Evolutionary conservation across 2,888 invertebrate species (phyloP).

Genomic region (Eupithecia subumbrata): DNA sequence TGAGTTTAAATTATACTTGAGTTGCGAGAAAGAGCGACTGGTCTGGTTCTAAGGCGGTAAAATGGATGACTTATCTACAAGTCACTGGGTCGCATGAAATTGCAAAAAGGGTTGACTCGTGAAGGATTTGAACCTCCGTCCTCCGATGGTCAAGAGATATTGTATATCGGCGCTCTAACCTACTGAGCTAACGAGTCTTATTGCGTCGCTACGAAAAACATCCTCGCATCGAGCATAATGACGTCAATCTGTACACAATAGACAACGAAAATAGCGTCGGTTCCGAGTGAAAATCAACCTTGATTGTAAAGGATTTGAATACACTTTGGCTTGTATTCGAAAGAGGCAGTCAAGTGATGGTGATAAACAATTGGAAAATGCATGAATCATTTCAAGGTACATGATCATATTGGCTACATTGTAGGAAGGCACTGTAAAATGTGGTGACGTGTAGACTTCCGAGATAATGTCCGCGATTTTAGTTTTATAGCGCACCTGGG

Average conservation of each 20-base stretch:
- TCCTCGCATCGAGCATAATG: background rate
- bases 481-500: too few species aligned
- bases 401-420: background rate
- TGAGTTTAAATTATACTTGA: too few species aligned
- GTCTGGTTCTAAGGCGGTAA: too few species aligned
- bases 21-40: too few species aligned
- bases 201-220: background rate
- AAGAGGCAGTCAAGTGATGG: background rate
- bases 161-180: slow-evolving; percentile 49
- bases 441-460: too few species aligned
- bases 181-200: slow-evolving; percentile 50
- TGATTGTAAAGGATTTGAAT: background rate
- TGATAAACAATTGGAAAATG: background rate
- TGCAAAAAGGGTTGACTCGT: slow-evolving; percentile 20
- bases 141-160: slow-evolving; percentile 42
- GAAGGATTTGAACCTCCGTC: slow-evolving; percentile 51
- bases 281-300: background rate
- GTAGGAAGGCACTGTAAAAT: too few species aligned
- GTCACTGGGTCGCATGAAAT: too few species aligned
- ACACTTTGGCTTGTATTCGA: background rate
- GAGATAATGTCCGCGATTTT: too few species aligned
- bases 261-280: background rate
- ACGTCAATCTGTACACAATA: background rate
- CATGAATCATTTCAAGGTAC: background rate
- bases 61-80: too few species aligned